Evolutionary conservation across 2,113 vertebrate species (phyloP).

Genomic region (Oncorhynchus mykiss): DNA sequence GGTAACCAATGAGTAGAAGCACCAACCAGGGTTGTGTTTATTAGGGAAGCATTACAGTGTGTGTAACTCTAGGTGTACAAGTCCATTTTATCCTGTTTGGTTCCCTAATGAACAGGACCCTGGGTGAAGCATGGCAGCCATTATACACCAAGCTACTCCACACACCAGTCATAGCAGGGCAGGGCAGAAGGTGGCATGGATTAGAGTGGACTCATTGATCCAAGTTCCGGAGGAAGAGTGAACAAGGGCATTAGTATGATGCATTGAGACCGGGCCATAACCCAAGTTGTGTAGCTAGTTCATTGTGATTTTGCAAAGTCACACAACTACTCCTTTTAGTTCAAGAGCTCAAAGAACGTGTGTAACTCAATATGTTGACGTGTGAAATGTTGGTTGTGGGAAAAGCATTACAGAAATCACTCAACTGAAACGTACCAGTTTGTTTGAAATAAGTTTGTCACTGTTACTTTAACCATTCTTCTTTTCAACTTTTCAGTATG

Average conservation of each 20-base stretch:
- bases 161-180: no score
- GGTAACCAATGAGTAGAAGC: no score
- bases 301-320: not conserved
- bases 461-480: constrained; percentile 68
- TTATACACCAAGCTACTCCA: no score
- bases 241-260: not conserved
- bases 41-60: no score
- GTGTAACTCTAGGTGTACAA: no score
- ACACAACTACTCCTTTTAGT: not conserved
- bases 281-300: not conserved
- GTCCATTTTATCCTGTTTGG: no score
- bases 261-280: not conserved
- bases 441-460: constrained; percentile 45
- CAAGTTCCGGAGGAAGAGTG: not conserved
- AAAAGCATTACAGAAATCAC: not conserved
- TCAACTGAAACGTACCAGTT: not conserved
- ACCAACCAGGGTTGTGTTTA: no score
- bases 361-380: not conserved
- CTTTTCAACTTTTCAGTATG: constrained; percentile 74
- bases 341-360: not conserved
- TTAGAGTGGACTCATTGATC: not conserved
- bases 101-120: no score
- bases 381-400: not conserved
- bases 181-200: not conserved
- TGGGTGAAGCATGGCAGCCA: no score